Conservation (phyloP, 1,140 invertebrate genomes). For the Lasioglossum baleicum region DNA sequence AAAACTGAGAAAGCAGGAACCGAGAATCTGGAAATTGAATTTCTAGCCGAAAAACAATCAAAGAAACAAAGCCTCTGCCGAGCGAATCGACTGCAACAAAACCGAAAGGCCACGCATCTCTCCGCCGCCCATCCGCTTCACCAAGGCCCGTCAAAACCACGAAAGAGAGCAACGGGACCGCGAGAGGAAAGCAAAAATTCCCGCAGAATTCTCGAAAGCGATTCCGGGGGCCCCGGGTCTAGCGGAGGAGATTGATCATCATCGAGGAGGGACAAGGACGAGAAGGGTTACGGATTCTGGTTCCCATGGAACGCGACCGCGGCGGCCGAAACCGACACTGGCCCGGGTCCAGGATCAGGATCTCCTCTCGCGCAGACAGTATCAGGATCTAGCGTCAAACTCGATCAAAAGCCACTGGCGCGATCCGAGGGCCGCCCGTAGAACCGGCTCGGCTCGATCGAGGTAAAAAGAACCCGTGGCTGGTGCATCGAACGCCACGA, state of each 20-base stretch:
- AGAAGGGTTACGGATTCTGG: conserved; percentile 6
- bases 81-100: no score
- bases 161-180: background rate
- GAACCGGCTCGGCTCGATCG: conserved; percentile 17
- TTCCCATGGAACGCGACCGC: conserved; percentile 43
- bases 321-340: conserved; percentile 69
- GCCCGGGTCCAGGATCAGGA: conserved; percentile 60
- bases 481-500: background rate
- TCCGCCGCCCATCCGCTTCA: no score
- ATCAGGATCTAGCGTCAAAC: conserved; percentile 76
- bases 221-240: background rate
- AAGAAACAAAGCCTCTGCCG: no score
- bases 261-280: background rate
- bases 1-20: no score
- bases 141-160: no score
- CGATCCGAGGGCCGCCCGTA: conserved; percentile 29
- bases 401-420: conserved; percentile 65
- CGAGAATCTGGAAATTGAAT: no score
- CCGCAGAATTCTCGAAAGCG: background rate
- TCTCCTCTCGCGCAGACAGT: conserved; percentile 67
- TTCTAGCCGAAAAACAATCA: no score
- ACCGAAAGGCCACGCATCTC: no score
- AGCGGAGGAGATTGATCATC: background rate
- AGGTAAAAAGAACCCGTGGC: conserved; percentile 19
- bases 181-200: background rate